These are phyloP conservation scores for Dasyprocta punctata DNA, from an alignment of 2,113 vertebrate genomes.

Conservation along the genomic window DNA sequence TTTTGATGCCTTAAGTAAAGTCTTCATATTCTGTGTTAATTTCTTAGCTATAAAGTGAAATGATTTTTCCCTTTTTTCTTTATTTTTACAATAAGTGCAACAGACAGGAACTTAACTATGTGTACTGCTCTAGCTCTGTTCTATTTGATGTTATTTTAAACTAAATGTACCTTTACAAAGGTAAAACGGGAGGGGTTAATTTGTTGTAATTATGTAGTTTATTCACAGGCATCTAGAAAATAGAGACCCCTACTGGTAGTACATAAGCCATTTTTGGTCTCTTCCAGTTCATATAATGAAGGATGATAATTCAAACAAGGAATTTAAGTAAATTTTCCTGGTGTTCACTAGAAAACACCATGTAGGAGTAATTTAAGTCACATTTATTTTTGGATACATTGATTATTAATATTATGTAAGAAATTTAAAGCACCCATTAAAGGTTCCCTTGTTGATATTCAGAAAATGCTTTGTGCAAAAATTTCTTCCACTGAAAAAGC, in stretches of 20 bases:
- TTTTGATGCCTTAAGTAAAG: not conserved
- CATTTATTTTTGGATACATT: not conserved
- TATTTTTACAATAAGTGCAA: not conserved
- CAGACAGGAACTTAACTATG: not conserved
- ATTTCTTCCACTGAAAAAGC: not conserved
- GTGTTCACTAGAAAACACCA: slow-evolving; percentile 4
- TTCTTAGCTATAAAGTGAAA: not conserved
- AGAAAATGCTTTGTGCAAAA: not conserved
- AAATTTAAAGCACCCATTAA: not conserved
- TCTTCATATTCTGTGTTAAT: not conserved
- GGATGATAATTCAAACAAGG: not conserved
- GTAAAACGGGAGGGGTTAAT: not conserved
- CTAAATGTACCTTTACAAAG: not conserved
- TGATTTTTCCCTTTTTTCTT: not conserved
- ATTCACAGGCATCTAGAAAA: not conserved
- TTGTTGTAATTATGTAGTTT: not conserved
- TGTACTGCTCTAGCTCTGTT: not conserved
- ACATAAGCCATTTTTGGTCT: not conserved
- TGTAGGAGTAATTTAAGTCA: not conserved
- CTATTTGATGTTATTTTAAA: not conserved
- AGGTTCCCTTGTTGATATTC: not conserved
- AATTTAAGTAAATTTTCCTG: slow-evolving; percentile 1
- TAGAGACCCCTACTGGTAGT: not conserved
- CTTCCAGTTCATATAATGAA: not conserved
- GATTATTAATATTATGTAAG: slow-evolving; percentile 7